Evolutionary conservation across 2,888 invertebrate species (phyloP).

Genomic region (Orthosia gothica): DNA sequence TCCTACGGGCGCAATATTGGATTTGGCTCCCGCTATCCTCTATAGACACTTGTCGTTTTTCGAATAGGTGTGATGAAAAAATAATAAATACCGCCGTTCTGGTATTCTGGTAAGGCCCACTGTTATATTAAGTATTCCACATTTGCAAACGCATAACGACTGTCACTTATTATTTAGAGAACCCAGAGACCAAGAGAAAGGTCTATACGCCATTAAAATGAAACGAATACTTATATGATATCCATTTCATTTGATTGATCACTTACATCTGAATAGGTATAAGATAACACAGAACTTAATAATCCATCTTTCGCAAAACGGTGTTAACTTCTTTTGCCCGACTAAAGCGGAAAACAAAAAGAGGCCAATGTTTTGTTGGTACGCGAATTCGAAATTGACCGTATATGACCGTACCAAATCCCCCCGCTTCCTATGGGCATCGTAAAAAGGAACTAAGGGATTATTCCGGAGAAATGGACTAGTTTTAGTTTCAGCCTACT

Average conservation of each 20-base stretch:
- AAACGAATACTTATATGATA: too few species aligned
- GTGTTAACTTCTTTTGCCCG: constrained; percentile 25
- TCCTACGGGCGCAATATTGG: too few species aligned
- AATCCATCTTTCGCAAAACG: constrained; percentile 39
- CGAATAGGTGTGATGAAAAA: too few species aligned
- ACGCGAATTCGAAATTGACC: constrained; percentile 11
- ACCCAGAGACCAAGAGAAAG: too few species aligned
- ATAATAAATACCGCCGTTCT: too few species aligned
- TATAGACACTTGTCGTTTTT: too few species aligned
- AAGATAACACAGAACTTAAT: constrained; percentile 9
- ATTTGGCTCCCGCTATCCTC: too few species aligned
- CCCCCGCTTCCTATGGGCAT: constrained; percentile 43
- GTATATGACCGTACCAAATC: constrained; percentile 31
- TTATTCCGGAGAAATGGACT: constrained; percentile 45
- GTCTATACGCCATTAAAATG: too few species aligned
- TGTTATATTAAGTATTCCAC: neutral
- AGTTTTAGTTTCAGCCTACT: constrained; percentile 33
- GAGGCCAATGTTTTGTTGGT: constrained; percentile 31
- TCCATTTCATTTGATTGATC: constrained; percentile 40
- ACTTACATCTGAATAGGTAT: too few species aligned
- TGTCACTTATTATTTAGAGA: too few species aligned
- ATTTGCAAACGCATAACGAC: constrained; percentile 21
- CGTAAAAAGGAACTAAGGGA: constrained; percentile 51
- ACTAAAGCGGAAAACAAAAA: neutral
- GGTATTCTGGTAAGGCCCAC: too few species aligned